A percentile compares a stretch with the other conserved stretches of the same genome.
phyloP scores from a whole-genome alignment of 2,888 invertebrate species.

The Hipparchia sbordonii region DNA sequence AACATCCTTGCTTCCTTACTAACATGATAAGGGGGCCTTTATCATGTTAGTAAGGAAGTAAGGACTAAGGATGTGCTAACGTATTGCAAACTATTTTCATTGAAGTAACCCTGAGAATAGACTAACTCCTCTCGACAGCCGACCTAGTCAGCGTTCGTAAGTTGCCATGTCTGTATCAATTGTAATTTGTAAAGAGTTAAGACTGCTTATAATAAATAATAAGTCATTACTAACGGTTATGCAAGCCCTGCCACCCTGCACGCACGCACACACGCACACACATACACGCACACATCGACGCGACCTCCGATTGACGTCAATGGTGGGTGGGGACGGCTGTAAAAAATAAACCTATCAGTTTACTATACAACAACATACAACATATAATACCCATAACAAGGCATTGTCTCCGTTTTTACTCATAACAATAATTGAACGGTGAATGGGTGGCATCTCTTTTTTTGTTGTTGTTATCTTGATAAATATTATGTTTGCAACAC shows the following conservation, averaged over 20 bases:
- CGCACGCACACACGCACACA: slow-evolving; percentile 48
- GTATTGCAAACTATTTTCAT: no score
- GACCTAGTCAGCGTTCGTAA: background rate
- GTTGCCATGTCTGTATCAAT: background rate
- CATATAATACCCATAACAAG: slow-evolving; percentile 57
- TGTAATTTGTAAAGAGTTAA: background rate
- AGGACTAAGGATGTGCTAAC: no score
- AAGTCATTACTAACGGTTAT: slow-evolving; percentile 30
- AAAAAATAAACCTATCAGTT: slow-evolving; percentile 78
- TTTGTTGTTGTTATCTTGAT: background rate
- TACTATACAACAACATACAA: slow-evolving; percentile 63
- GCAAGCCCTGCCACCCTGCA: slow-evolving; percentile 49
- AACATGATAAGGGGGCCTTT: no score
- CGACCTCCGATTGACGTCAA: slow-evolving; percentile 77
- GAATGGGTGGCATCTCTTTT: slow-evolving; percentile 11
- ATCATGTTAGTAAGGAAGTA: no score
- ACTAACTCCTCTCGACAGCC: no score
- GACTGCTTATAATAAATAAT: background rate
- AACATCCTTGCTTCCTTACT: no score
- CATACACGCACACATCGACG: slow-evolving; percentile 49
- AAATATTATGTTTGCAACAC: background rate
- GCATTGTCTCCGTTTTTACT: slow-evolving; percentile 58
- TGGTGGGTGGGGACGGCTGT: slow-evolving; percentile 66
- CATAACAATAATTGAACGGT: slow-evolving; percentile 16
- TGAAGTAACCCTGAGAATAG: no score